phyloP scores from a whole-genome alignment of 2,113 vertebrate species.

The Rhinoptilus africanus region DNA sequence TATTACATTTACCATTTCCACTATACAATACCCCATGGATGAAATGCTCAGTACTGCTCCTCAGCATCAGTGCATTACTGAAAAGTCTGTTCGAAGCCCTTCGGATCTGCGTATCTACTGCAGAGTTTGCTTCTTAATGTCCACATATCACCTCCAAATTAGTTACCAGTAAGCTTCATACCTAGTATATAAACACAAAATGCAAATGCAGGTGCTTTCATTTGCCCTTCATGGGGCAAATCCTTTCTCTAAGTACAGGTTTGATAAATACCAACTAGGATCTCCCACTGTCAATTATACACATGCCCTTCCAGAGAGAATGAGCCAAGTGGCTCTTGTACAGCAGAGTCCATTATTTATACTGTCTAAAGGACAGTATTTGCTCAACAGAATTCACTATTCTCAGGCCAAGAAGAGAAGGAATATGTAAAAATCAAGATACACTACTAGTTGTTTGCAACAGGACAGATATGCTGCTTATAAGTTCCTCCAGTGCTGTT shows the following conservation, averaged over 20 bases:
- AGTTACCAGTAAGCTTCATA: background rate
- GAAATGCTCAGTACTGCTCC: background rate
- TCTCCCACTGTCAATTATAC: background rate
- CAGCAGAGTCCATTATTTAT: background rate
- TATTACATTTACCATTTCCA: background rate
- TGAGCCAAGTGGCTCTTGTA: background rate
- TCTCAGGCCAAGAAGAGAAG: background rate
- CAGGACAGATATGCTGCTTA: background rate
- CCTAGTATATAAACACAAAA: background rate
- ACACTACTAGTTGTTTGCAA: background rate
- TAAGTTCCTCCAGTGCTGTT: background rate
- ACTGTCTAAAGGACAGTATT: background rate
- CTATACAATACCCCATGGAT: background rate
- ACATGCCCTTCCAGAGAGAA: background rate
- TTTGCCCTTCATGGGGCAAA: background rate
- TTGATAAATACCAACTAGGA: background rate
- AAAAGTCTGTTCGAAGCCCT: background rate
- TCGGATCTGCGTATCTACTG: background rate
- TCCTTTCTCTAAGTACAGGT: background rate
- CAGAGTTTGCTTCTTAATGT: background rate
- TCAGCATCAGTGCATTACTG: background rate
- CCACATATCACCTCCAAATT: background rate
- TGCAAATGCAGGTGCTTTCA: background rate
- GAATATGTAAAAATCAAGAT: background rate
- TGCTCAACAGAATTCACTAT: background rate